Base-by-base conservation (phyloP, 2,888 invertebrate species). In the Geotrupes spiniger region DNA sequence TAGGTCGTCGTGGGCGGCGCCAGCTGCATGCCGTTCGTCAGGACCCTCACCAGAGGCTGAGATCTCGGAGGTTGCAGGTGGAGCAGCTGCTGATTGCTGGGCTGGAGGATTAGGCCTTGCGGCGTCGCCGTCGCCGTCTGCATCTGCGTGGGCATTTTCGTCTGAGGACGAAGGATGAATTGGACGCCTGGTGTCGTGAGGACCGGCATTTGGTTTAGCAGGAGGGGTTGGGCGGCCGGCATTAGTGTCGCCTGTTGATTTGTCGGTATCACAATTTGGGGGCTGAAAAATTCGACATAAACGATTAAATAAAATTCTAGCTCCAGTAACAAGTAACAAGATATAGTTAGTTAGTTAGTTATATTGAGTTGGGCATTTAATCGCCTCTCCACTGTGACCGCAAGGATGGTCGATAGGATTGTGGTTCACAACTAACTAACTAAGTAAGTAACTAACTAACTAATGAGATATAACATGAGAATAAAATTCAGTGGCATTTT, bases 131-230 rank as follows among this genome's bases (percentile, higher is more conserved):
- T 59, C 1, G 65, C 59, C n/a, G 75, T 45, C 47, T 55, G 58
- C 21, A 59, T 53, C 36, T 58, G 74, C 4, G 73, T 68, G 14
- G 71, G 73, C 48, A 77, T 57, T 63, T 78, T 79, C 4, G 76
- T 59, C 46, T 83, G 83, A 47, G 85, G 83, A 59, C 85, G 76
- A 58, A 87, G 73, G 57, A 86, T 85, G 54, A 87, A 78, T 66
- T 87, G 87, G 45, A 87, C 83, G 37, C 84, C 83, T 42, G 27
- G 59, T 59, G 84, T 83, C 40, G 83, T 60, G 39, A 71, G 50
- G 62, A 70, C 65, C 4, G 70, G 71, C 72, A 74, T 73, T 54
- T 74, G 74, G 54, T 73, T 73, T 25, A 72, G 57, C 4, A 74
- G 63, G 21, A 73, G 56, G 4, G 72, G 72, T 48, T 73, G 74